phyloP scores from a whole-genome alignment of 2,113 vertebrate species.

The Regulus satrapa region DNA sequence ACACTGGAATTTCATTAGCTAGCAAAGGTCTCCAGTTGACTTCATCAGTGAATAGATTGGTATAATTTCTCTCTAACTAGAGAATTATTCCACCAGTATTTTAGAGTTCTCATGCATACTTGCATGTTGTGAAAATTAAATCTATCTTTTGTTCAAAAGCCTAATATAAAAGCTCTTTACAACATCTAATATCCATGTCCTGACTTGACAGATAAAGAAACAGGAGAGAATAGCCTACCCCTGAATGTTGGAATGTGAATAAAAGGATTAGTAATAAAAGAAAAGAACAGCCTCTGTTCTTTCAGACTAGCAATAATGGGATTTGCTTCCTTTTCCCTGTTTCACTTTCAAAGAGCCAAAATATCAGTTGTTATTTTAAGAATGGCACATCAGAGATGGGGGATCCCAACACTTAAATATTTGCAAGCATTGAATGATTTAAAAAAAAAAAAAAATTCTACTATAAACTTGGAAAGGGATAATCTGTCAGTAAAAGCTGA shows the following conservation, averaged over 20 bases:
- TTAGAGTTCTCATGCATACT: not conserved
- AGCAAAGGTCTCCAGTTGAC: not conserved
- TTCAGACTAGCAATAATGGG: accelerated
- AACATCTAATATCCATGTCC: not conserved
- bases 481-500: not conserved
- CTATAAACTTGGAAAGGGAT: not conserved
- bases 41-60: not conserved
- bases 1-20: not conserved
- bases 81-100: not conserved
- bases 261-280: too few species aligned
- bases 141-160: not conserved
- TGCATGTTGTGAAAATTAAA: not conserved
- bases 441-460: not conserved
- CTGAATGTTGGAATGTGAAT: not conserved
- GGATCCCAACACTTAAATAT: not conserved
- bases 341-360: not conserved
- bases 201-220: not conserved
- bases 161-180: not conserved
- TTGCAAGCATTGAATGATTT: not conserved
- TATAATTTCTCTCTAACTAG: not conserved
- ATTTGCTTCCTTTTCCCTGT: not conserved
- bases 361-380: not conserved
- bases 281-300: not conserved
- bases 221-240: not conserved
- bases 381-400: not conserved